Evolutionary conservation across 2,113 vertebrate genomes (phyloP).

Genomic region (Redunca redunca): DNA sequence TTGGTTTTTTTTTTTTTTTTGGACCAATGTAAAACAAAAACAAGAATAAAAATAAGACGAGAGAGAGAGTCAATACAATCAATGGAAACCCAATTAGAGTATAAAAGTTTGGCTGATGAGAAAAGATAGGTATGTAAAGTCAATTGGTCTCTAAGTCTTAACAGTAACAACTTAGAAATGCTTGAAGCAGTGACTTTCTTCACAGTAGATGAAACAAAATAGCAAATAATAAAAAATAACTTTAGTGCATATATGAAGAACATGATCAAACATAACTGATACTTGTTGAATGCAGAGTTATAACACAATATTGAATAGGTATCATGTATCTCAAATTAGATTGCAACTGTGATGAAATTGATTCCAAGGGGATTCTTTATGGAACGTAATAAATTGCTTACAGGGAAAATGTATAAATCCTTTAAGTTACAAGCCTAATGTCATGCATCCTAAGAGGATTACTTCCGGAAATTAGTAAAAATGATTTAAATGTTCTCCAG

Average conservation of each 20-base stretch:
- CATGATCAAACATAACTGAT: background rate
- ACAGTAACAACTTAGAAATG: background rate
- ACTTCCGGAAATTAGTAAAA: constrained; percentile 11
- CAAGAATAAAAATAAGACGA: background rate
- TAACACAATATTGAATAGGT: background rate
- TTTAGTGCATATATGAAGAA: background rate
- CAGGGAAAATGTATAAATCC: background rate
- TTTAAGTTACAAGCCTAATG: background rate
- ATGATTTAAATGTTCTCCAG: background rate
- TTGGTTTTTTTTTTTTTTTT: background rate
- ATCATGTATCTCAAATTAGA: background rate
- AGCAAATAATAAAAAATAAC: background rate
- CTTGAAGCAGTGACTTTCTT: background rate
- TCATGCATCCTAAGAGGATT: background rate
- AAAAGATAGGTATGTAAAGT: background rate
- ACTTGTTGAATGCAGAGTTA: background rate
- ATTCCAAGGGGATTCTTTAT: background rate
- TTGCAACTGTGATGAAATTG: background rate
- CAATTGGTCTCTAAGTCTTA: background rate
- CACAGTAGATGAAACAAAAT: background rate
- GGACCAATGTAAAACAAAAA: background rate
- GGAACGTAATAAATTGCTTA: background rate
- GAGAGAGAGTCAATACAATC: background rate
- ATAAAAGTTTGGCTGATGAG: background rate
- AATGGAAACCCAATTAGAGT: background rate